phyloP scores from a whole-genome alignment of 2,888 invertebrate genomes.

The Nasonovia ribisnigri region DNA sequence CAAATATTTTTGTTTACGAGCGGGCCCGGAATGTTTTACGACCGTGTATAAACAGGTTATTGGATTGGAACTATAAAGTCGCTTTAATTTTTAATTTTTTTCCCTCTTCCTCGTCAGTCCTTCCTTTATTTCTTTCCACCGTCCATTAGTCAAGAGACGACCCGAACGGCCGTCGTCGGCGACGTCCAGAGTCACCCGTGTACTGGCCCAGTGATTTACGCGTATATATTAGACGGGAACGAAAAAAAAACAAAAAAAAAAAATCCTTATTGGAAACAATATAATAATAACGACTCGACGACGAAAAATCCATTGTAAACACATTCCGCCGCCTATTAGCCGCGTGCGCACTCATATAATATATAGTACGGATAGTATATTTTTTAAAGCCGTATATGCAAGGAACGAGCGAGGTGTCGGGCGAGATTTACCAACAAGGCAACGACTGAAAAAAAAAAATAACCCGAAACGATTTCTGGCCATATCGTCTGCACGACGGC shows the following conservation, averaged over 20 bases:
- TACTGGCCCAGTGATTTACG: conserved; percentile 42
- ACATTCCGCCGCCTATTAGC: conserved; percentile 24
- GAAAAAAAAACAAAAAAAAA: neutral
- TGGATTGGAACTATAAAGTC: conserved; percentile 21
- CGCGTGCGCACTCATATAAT: neutral
- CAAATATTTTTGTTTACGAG: conserved; percentile 33
- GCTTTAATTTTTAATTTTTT: conserved; percentile 42
- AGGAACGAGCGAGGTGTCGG: neutral
- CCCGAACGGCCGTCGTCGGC: neutral
- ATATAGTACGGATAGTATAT: neutral
- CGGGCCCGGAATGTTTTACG: conserved; percentile 43
- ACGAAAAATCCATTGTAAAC: neutral
- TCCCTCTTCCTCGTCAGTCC: neutral
- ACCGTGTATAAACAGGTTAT: conserved; percentile 49
- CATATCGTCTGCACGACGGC: neutral
- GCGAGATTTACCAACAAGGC: conserved; percentile 31
- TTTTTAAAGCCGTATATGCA: neutral
- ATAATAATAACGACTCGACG: conserved; percentile 18
- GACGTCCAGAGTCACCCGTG: neutral
- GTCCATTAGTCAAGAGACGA: conserved; percentile 23
- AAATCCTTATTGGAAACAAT: conserved; percentile 22
- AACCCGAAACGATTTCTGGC: conserved; percentile 1
- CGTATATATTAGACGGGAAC: neutral
- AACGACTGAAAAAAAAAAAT: conserved; percentile 6
- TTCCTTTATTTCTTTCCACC: neutral